Base-by-base conservation (phyloP, 2,113 vertebrate genomes). In the Platichthys stellatus region DNA sequence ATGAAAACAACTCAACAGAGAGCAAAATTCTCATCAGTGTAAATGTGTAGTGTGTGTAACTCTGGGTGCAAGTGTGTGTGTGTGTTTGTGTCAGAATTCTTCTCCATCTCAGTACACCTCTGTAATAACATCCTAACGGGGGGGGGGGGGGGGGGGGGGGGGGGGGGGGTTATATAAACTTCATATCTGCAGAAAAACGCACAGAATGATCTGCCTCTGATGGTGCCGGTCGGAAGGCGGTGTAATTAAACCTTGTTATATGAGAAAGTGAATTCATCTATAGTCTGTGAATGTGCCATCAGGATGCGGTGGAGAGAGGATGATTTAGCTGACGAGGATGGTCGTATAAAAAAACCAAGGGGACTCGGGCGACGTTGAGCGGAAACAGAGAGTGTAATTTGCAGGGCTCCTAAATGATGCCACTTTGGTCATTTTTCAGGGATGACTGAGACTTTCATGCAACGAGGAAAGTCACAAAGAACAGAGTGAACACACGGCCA, bases 241-340 rank as follows among this genome's bases (percentile, higher is more conserved):
- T 89, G 88, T 91, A 93, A 93, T 93, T 92, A 93, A 92, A 92
- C 89, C 90, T 90, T 91, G 89, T 92, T 91, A 92, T 90, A 87
- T 84, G 87, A 88, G 86, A 88, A 86, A 90, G 86, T 89, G 87
- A 91, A 93, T 91, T 83, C 89, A 90, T 91, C 88, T 82, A 84
- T 86, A 88, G 88, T 88, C 83, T 89, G 88, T 86, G 89, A 90
- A 90, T 88, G 87, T 90, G 89, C 87, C 86, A 90, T 92, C 80
- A 80, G 89, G 87, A 91, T 88, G 66, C 69, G 85, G 69, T 78
- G 86, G 83, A 67, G 78, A 87, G 85, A 57, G 59, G 77, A 85
- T 88, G 92, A 90, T 93, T 92, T 90, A 91, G 87, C 81, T 83
- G 88, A 85, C 69, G 76, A 84, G 78, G 81, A 57, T 40, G 72